Conservation (phyloP, 2,113 vertebrate species). For the Ciconia maguari region DNA sequence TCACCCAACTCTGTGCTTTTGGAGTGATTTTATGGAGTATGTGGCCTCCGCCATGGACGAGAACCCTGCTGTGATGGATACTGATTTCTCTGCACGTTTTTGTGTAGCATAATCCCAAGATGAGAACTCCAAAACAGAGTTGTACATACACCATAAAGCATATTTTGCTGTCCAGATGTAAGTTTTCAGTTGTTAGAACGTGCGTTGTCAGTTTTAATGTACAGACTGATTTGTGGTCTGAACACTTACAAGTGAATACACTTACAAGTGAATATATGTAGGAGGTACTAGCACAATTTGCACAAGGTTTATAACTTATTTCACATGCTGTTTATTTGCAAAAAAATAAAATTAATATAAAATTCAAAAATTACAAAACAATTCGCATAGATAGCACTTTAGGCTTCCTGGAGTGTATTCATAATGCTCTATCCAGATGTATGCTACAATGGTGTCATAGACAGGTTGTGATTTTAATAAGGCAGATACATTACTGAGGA, state of each 20-base stretch:
- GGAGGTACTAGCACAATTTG: background rate
- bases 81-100: background rate
- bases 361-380: background rate
- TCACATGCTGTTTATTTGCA: background rate
- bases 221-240: background rate
- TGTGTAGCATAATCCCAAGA: background rate
- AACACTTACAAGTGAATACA: background rate
- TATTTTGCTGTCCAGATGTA: background rate
- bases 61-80: background rate
- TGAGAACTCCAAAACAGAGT: background rate
- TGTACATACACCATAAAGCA: background rate
- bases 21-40: background rate
- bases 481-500: background rate
- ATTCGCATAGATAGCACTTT: background rate
- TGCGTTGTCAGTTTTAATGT: background rate
- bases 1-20: background rate
- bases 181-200: background rate
- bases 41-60: background rate
- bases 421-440: background rate
- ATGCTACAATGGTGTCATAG: background rate
- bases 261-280: background rate
- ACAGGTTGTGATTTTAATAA: background rate
- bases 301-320: background rate
- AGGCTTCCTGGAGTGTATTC: background rate
- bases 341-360: background rate